Conservation (phyloP, 2,888 invertebrate genomes). For the Drosophila subsilvestris region DNA sequence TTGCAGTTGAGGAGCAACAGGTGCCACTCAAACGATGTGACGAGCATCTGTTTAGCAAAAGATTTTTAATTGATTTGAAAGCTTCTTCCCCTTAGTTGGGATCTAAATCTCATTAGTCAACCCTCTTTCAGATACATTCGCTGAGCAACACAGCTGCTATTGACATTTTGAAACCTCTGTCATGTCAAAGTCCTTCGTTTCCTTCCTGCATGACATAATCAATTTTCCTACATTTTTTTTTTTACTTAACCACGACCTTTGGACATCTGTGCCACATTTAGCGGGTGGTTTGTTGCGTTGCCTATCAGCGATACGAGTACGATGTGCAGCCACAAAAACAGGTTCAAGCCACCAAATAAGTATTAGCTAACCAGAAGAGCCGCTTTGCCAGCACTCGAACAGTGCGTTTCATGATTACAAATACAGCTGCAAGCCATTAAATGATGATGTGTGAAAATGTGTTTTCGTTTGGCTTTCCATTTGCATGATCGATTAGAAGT, state of each 20-base stretch:
- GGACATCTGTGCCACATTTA: constrained; percentile 24
- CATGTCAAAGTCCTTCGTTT: constrained; percentile 17
- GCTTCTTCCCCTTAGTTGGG: background rate
- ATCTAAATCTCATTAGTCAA: background rate
- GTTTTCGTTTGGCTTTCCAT: background rate
- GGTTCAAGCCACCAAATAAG: background rate
- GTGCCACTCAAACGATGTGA: constrained; percentile 30
- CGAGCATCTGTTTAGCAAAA: constrained; percentile 8
- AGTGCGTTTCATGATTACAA: background rate
- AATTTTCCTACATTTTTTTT: constrained; percentile 27
- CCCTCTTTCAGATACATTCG: constrained; percentile 8
- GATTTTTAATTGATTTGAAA: constrained; percentile 34
- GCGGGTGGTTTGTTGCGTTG: background rate
- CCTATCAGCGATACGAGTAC: constrained; percentile 1
- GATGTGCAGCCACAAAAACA: background rate
- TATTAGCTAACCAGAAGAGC: constrained; percentile 1
- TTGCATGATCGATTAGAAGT: too few relatives aligned
- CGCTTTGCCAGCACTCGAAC: background rate
- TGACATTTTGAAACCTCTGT: constrained; percentile 36
- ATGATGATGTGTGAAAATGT: background rate
- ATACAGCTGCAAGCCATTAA: background rate
- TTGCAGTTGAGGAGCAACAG: background rate
- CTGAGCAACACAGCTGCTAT: constrained; percentile 27
- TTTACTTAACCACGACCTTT: constrained; percentile 17
- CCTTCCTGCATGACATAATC: constrained; percentile 22